These are phyloP conservation scores for Amblyornis subalaris DNA, from an alignment of 2,113 vertebrate genomes.

Conservation along the genomic window DNA sequence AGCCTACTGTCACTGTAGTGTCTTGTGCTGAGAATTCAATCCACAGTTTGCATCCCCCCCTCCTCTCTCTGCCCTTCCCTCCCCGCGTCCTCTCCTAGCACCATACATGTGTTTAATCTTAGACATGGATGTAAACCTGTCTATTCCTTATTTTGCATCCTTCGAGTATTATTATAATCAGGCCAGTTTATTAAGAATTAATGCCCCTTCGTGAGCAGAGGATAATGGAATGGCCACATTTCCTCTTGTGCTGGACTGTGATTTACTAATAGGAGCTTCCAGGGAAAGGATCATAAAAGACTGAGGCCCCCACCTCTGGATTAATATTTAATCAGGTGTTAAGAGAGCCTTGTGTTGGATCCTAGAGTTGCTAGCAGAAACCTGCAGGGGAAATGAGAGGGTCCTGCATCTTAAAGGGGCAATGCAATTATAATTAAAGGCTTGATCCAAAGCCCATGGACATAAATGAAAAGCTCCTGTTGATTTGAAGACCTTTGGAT, in stretches of 20 bases:
- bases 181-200: slow-evolving; percentile 75
- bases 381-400: slow-evolving; percentile 50
- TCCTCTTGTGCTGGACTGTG: slow-evolving; percentile 50
- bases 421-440: slow-evolving; percentile 38
- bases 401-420: slow-evolving; percentile 55
- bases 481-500: slow-evolving; percentile 39
- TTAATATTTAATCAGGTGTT: slow-evolving; percentile 73
- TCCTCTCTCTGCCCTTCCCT: not conserved
- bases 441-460: not conserved
- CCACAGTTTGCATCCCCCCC: not conserved
- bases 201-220: slow-evolving; percentile 57
- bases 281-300: slow-evolving; percentile 65
- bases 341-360: slow-evolving; percentile 50
- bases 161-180: slow-evolving; percentile 59
- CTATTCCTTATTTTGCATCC: slow-evolving; percentile 65
- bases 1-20: not conserved
- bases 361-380: slow-evolving; percentile 46
- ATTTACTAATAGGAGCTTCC: slow-evolving; percentile 70
- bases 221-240: slow-evolving; percentile 64
- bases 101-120: slow-evolving; percentile 56
- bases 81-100: not conserved
- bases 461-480: slow-evolving; percentile 17
- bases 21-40: not conserved
- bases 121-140: slow-evolving; percentile 60
- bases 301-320: slow-evolving; percentile 41